Base-by-base conservation (phyloP, 2,888 invertebrate species). In the Spicauda simplicius region DNA sequence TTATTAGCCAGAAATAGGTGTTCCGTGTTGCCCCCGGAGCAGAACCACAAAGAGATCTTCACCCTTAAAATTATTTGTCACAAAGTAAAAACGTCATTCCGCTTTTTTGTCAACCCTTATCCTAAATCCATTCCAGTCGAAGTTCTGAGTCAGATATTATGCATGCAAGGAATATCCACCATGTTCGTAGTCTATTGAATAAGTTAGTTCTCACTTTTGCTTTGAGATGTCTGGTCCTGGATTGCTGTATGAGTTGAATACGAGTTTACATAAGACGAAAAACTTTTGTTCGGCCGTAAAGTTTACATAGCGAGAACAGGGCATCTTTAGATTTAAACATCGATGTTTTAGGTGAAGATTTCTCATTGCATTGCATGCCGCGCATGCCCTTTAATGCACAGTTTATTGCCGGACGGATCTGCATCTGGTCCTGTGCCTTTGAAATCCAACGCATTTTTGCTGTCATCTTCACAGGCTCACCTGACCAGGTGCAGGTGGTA, bases 141-240 rank as follows among this genome's bases (percentile, higher is more conserved):
- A 66, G 60, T 66, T 60, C 5, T 48, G 55, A 66, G 53, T 66
- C 60, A 52, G 41, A 59, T 48, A 60, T 66, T 66, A 66, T 66
- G 60, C 60, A 66, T 66, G 66, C 66, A 33, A 65, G 55, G 55
- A 45, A 55, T 60, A 54, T 45, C 20, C 25, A 25, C 55, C 66
- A 55, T 60, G 60, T 59, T 60, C 45, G 48, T 37, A 66, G 59
- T 55, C 65, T 65, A 66, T 60, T 66, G 55, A 66, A 60, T 66
- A 66, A 66, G 66, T 55, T 60, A 55, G 60, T 37, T 66, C 59
- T n/a, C 25, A 20, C 25, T 59, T 37, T 48, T 58, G 48, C 56
- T 52, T 16, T 19, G 45, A 65, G 45, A 55, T 54, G 54, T 55
- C 63, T 59, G 59, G 54, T 16, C 33, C 53, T 33, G 48, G 60